Evolutionary conservation across 1,140 invertebrate genomes (phyloP).

Genomic region (Diorhabda elongata): DNA sequence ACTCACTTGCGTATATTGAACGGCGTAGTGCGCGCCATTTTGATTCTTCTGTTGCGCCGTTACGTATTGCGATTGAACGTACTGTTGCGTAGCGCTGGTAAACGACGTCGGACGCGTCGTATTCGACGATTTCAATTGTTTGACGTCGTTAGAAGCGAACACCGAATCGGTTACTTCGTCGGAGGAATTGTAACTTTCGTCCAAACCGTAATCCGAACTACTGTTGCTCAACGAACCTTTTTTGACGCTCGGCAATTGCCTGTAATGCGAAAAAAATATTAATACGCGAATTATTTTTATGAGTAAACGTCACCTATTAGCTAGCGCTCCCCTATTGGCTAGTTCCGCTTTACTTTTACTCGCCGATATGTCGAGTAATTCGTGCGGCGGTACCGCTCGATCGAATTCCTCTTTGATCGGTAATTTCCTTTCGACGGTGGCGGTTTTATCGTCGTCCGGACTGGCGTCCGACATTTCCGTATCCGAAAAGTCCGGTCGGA

Average conservation of each 20-base stretch:
- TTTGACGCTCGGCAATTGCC: slow-evolving; percentile 50
- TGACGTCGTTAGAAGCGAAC: slow-evolving; percentile 35
- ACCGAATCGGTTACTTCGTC: slow-evolving; percentile 59
- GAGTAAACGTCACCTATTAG: slow-evolving; percentile 37
- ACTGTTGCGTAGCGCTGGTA: slow-evolving; percentile 23
- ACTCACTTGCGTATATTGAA: slow-evolving; percentile 29
- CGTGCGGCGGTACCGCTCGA: slow-evolving; percentile 76
- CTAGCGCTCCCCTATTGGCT: slow-evolving; percentile 64
- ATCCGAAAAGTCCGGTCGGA: slow-evolving; percentile 64
- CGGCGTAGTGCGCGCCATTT: slow-evolving; percentile 33
- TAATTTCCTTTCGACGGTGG: slow-evolving; percentile 70
- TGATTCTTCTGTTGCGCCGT: slow-evolving; percentile 29
- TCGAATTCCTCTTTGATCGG: slow-evolving; percentile 78
- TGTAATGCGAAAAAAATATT: background rate
- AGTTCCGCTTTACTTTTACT: slow-evolving; percentile 86
- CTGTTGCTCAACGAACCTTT: slow-evolving; percentile 46
- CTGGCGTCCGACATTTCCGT: slow-evolving; percentile 69
- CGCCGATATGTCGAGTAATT: slow-evolving; percentile 80
- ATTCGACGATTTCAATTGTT: slow-evolving; percentile 27
- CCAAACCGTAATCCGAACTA: slow-evolving; percentile 64
- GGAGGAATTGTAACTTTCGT: slow-evolving; percentile 66
- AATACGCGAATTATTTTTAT: background rate
- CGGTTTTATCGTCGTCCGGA: slow-evolving; percentile 69
- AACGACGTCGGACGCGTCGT: slow-evolving; percentile 32
- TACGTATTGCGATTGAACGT: slow-evolving; percentile 24